Evolutionary conservation across 2,797 vertebrate species (phyloP), one percentile per base, ranked within the genome.

Genomic region (Sebastiscus tertius): DNA sequence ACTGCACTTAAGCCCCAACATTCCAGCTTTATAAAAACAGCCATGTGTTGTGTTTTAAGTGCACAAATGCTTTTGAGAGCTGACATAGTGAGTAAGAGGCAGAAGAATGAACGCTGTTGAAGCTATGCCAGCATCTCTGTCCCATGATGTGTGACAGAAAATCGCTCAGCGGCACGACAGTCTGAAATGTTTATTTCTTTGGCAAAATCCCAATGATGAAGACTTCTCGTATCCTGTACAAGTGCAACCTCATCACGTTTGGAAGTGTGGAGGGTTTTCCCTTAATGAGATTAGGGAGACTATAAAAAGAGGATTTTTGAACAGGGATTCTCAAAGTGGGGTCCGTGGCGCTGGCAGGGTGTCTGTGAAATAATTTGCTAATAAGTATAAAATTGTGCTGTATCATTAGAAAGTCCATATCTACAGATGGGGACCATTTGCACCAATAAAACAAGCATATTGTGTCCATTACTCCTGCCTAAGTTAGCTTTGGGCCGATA

Each of bases 111-210:
- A 24, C 33, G 27, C 10, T n/a, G 14, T 18, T 8, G n/a, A n/a
- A 66, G 20, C 42, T 8, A 14, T 11, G 36, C 46, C 54, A 61
- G 12, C 20, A 26, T 73, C 49, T 39, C 58, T 4, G 33, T 59
- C 52, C 52, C 59, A 31, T 81, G 34, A 58, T 54, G 39, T 39
- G 13, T 27, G 59, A 66, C 52, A 70, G 34, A 39, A 39, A 82
- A 65, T 75, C 14, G 2, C 39, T 65, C 42, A 22, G 13, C 26
- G 22, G 13, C 13, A 49, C 12, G 33, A 60, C 54, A 39, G 24
- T 31, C 16, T 56, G 24, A 77, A 72, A 33, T 39, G n/a, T 60
- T 83, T 24, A 20, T 31, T 64, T 63, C n/a, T 71, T 77, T 81
- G 72, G 55, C 29, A 62, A 59, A 59, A 31, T 39, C 46, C 49